These are phyloP conservation scores for Bradypodion ventrale DNA, from an alignment of 2,797 vertebrate genomes.

Conservation along the genomic window DNA sequence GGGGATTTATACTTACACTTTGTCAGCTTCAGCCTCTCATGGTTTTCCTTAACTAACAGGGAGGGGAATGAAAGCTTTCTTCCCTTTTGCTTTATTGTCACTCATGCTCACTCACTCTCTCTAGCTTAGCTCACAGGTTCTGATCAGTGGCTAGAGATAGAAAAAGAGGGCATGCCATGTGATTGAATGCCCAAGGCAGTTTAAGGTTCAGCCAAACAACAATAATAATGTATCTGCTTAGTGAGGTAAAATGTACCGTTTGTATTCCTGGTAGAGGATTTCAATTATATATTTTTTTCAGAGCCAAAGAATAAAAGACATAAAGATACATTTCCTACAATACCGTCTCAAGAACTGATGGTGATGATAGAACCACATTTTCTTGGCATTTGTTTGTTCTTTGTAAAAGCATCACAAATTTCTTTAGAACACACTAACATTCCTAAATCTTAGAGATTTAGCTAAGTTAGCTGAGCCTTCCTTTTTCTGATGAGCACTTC, in stretches of 20 bases:
- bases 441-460: neutral
- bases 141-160: constrained; percentile 17
- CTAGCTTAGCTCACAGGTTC: no score
- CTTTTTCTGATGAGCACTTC: neutral
- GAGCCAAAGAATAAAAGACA: constrained; percentile 57
- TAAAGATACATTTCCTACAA: constrained; percentile 49
- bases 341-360: neutral
- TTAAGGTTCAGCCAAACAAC: constrained; percentile 44
- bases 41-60: constrained; percentile 43
- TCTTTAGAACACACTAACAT: neutral
- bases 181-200: constrained; percentile 58
- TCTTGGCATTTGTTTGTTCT: neutral
- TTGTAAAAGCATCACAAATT: neutral
- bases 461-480: neutral
- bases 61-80: constrained; percentile 18
- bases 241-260: constrained; percentile 54
- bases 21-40: constrained; percentile 53
- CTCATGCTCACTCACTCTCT: constrained; percentile 30
- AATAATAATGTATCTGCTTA: constrained; percentile 54
- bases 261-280: constrained; percentile 65
- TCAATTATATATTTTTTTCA: constrained; percentile 65
- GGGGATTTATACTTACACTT: constrained; percentile 48
- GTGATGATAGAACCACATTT: constrained; percentile 10
- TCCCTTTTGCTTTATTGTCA: constrained; percentile 28
- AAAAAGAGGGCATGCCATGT: constrained; percentile 52